Evolutionary conservation across 2,113 vertebrate species (phyloP).

Genomic region (Paraplagusia blochii): DNA sequence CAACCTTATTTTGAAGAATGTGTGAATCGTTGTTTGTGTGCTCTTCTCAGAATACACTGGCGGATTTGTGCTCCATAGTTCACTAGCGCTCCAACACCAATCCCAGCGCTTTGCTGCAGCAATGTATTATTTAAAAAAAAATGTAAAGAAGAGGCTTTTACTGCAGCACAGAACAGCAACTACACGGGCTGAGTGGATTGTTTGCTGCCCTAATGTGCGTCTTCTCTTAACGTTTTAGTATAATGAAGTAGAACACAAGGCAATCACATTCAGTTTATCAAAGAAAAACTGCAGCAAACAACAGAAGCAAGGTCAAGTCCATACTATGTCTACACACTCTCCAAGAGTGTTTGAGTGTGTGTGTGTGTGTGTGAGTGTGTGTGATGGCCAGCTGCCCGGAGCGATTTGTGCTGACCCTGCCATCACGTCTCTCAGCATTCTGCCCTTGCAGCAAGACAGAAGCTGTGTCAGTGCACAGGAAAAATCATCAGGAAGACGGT

Average conservation of each 20-base stretch:
- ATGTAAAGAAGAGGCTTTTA: neutral
- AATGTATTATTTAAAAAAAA: neutral
- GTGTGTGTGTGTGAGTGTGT: neutral
- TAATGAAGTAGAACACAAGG: neutral
- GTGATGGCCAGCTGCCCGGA: neutral
- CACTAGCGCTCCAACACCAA: neutral
- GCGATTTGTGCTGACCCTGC: neutral
- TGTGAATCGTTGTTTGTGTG: too few relatives aligned
- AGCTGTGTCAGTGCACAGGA: neutral
- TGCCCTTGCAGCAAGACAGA: slow-evolving; percentile 1
- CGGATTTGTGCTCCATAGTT: too few relatives aligned
- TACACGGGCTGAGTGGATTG: neutral
- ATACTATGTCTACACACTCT: too few relatives aligned
- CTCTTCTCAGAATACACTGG: too few relatives aligned
- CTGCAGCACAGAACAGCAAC: neutral
- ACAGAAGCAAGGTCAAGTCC: neutral
- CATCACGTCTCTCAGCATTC: neutral
- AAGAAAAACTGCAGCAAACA: neutral
- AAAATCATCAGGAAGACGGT: neutral
- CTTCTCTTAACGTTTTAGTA: neutral
- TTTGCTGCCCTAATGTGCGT: neutral
- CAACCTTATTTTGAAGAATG: too few relatives aligned
- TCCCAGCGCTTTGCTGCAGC: neutral
- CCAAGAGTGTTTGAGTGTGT: neutral
- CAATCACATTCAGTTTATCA: neutral